Percentiles rank a stretch among this genome's conserved stretches.
These are phyloP conservation scores for Passer domesticus DNA, from an alignment of 2,113 vertebrate genomes.

Conservation along the genomic window DNA sequence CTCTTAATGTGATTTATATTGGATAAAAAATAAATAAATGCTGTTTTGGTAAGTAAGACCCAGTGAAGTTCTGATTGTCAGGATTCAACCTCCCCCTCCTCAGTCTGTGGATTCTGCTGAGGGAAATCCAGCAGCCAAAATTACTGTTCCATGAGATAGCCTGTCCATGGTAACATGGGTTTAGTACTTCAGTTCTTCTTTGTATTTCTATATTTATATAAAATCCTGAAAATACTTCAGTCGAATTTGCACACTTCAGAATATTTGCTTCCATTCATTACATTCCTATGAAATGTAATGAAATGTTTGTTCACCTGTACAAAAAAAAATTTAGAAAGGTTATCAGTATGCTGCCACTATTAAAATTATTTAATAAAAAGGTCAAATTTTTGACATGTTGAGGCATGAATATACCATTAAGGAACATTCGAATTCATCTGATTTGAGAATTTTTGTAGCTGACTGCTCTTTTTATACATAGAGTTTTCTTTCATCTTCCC, in stretches of 20 bases:
- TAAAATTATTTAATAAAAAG: not conserved
- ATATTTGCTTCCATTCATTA: not conserved
- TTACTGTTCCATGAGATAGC: not conserved
- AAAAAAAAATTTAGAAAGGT: not conserved
- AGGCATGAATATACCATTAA: not conserved
- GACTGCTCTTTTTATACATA: not conserved
- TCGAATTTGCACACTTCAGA: not conserved
- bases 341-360: not conserved
- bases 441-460: not conserved
- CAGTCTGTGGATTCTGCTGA: not conserved
- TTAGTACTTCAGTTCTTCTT: not conserved
- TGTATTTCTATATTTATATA: not conserved
- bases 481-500: not conserved
- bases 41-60: slow-evolving; percentile 4
- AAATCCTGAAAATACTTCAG: not conserved
- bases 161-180: not conserved
- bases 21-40: not conserved
- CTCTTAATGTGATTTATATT: not conserved
- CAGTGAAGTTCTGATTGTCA: slow-evolving; percentile 47
- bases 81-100: slow-evolving; percentile 10
- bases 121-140: not conserved
- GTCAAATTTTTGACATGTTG: not conserved
- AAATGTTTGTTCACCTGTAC: not conserved
- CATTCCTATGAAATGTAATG: slow-evolving; percentile 13
- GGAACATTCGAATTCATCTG: not conserved